These are phyloP conservation scores for Erpobdella octoculata DNA, from an alignment of 2,888 invertebrate species.

Conservation along the genomic window DNA sequence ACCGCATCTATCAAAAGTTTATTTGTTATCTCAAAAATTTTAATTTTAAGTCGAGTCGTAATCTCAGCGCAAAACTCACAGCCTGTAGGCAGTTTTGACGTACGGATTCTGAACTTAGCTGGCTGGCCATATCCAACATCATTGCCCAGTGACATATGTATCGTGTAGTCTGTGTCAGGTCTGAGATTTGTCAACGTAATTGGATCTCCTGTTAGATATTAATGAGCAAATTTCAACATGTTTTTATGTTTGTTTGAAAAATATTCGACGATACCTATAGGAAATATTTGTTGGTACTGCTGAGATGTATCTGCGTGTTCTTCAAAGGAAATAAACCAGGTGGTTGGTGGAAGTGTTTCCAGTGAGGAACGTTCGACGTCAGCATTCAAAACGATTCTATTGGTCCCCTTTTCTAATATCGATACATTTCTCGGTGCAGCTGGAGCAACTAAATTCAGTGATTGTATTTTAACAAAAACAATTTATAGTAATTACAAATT, in stretches of 20 bases:
- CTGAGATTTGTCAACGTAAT: constrained; percentile 7
- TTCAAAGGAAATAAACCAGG: not conserved
- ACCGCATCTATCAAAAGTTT: not conserved
- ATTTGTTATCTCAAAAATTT: not conserved
- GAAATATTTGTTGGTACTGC: not conserved
- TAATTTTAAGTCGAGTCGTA: no score
- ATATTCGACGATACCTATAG: not conserved
- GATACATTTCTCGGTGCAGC: constrained; percentile 1
- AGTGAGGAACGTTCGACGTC: not conserved
- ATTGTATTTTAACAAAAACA: no score
- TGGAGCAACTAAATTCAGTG: constrained; percentile 5
- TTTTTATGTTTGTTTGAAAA: not conserved
- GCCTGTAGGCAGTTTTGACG: not conserved
- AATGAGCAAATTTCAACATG: not conserved
- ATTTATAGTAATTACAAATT: no score
- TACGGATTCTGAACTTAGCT: constrained; percentile 17
- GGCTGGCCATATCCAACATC: not conserved
- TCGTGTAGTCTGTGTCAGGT: constrained; percentile 16
- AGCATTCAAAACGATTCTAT: not conserved
- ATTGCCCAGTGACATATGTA: not conserved
- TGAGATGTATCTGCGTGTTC: not conserved
- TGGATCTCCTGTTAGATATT: constrained; percentile 1
- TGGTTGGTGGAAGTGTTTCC: not conserved
- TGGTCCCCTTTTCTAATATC: not conserved
- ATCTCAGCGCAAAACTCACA: not conserved